Percentiles rank a stretch among this genome's conserved stretches.
These are phyloP conservation scores for Eupithecia tripunctaria DNA, from an alignment of 2,888 invertebrate genomes.

Conservation along the genomic window DNA sequence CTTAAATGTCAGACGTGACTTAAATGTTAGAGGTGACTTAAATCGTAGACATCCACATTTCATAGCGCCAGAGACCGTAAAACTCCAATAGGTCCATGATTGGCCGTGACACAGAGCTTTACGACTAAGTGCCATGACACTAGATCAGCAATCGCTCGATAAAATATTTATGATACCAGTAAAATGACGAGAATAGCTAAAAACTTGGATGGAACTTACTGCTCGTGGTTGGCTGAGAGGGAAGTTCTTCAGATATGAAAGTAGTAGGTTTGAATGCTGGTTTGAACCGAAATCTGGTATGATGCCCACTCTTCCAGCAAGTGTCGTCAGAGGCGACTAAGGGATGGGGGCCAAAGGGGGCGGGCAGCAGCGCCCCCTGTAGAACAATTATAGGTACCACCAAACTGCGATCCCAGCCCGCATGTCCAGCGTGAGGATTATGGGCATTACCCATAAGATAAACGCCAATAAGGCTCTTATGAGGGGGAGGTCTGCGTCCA, in stretches of 20 bases:
- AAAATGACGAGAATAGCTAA: slow-evolving; percentile 25
- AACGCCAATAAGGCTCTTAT: no score
- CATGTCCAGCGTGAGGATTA: no score
- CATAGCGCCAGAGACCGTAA: slow-evolving; percentile 26
- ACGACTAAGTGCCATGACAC: slow-evolving; percentile 33
- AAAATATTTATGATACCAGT: slow-evolving; percentile 34
- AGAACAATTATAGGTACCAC: no score
- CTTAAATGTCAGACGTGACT: not conserved
- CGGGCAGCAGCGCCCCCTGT: no score
- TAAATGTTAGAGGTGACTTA: no score
- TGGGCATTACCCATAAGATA: no score
- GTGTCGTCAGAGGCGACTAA: no score
- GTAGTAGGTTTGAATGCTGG: not conserved
- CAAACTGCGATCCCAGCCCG: no score
- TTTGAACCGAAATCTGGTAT: not conserved
- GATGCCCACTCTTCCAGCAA: no score
- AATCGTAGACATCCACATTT: slow-evolving; percentile 15
- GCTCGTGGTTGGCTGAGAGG: not conserved
- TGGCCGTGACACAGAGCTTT: slow-evolving; percentile 31
- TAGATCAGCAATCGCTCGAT: slow-evolving; percentile 34
- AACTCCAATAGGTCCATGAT: slow-evolving; percentile 31
- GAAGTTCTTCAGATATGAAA: not conserved
- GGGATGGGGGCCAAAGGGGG: no score
- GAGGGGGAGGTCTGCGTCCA: no score
- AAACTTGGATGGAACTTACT: not conserved